Evolutionary conservation across 2,888 invertebrate genomes (phyloP).

Genomic region (Ochropleura plecta): DNA sequence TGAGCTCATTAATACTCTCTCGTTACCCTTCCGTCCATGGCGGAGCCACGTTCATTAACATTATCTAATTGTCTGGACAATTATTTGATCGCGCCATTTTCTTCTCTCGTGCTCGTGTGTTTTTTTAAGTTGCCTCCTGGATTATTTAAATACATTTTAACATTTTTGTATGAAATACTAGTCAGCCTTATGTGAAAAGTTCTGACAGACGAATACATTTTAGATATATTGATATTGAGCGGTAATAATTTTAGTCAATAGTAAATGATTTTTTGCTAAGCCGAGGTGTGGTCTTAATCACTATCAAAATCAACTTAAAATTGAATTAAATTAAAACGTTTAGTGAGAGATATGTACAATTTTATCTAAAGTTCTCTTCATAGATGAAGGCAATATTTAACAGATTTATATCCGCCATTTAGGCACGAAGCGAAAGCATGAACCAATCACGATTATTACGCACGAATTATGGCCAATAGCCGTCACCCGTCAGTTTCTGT

Average conservation of each 20-base stretch:
- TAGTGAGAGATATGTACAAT: constrained; percentile 36
- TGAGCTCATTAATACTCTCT: constrained; percentile 58
- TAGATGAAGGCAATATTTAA: constrained; percentile 62
- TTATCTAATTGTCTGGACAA: constrained; percentile 73
- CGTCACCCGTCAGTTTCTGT: constrained; percentile 63
- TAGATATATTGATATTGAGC: background rate
- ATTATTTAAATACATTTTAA: background rate
- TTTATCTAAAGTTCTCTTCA: constrained; percentile 50
- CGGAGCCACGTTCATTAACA: constrained; percentile 69
- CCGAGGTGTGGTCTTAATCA: background rate
- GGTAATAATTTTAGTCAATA: background rate
- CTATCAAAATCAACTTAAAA: constrained; percentile 8
- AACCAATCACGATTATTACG: constrained; percentile 75
- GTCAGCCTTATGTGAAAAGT: background rate
- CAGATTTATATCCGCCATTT: constrained; percentile 64
- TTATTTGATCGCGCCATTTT: constrained; percentile 55
- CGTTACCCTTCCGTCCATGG: constrained; percentile 31
- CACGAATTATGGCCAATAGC: constrained; percentile 72
- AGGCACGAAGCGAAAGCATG: constrained; percentile 71
- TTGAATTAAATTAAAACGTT: constrained; percentile 31
- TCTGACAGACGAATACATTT: background rate
- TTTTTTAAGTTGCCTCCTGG: constrained; percentile 17
- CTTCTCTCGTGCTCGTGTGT: constrained; percentile 15
- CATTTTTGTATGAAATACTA: background rate
- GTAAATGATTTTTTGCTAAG: background rate